phyloP scores from a whole-genome alignment of 1,140 invertebrate species.

The Drosophila melanica region DNA sequence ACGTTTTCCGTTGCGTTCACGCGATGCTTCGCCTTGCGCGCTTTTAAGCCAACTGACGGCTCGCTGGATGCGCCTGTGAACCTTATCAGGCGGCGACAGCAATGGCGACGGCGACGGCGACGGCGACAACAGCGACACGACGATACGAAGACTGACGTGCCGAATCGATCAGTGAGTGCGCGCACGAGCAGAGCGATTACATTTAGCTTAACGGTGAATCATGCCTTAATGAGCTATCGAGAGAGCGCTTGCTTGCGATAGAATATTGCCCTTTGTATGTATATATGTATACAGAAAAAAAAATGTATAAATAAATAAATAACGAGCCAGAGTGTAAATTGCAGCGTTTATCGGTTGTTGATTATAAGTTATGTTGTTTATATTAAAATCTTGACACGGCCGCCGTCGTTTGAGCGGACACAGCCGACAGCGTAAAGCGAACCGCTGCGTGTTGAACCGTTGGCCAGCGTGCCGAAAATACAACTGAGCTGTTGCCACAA shows the following conservation, averaged over 20 bases:
- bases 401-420: constrained; percentile 21
- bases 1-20: constrained; percentile 51
- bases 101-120: constrained; percentile 23
- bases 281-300: background rate
- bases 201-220: constrained; percentile 70
- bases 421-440: constrained; percentile 49
- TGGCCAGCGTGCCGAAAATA: constrained; percentile 73
- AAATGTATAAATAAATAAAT: background rate
- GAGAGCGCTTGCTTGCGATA: constrained; percentile 3
- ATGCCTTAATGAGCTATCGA: constrained; percentile 47
- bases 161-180: constrained; percentile 76
- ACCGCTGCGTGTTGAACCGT: constrained; percentile 72
- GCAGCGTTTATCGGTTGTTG: constrained; percentile 28
- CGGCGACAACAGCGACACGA: constrained; percentile 24
- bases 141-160: constrained; percentile 24
- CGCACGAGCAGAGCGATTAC: constrained; percentile 77
- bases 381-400: constrained; percentile 43
- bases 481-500: constrained; percentile 54
- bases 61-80: constrained; percentile 75
- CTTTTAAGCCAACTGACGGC: constrained; percentile 76
- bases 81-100: constrained; percentile 67
- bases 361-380: constrained; percentile 17
- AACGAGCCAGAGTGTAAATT: constrained; percentile 11
- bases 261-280: constrained; percentile 13
- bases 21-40: constrained; percentile 68